Base-by-base conservation (phyloP, 2,113 vertebrate species). In the Hemicordylus capensis region DNA sequence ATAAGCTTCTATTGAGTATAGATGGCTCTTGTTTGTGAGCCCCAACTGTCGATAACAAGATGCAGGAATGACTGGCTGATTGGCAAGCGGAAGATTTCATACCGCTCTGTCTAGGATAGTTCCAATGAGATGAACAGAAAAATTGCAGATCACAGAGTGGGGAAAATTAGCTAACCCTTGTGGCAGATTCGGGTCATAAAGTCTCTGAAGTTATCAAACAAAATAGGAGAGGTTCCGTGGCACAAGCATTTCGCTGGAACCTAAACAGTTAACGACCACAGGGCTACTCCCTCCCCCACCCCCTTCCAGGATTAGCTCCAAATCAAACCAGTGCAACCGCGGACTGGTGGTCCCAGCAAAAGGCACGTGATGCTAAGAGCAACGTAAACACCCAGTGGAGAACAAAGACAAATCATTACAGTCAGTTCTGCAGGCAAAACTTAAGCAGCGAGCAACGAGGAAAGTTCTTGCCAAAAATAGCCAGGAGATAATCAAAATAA, bases 341-440 rank as follows among this genome's bases (percentile, higher is more conserved):
- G 6, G 28, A 75, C 61, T 74, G 12, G 77, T 83, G 85, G 91
- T 83, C 84, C 87, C 90, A 69, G 91, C 89, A 91, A 85, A 88
- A 90, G 90, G 90, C 92, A 93, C 90, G 90, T 91, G 93, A 91
- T 92, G 87, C 91, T 39, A 90, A 91, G 90, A 93, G 93, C 93
- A 93, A 92, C 89, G 87, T 89, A 93, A 96, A 93, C 93, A 88
- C 92, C 94, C 92, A 95, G 92, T 70, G 63, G 90, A 95, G 95
- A 95, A 96, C 93, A 96, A 96, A 96, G 95, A 93, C 90, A 22
- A 94, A 92, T 91, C 79, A 92, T 89, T 92, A 89, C 91, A 93
- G 95, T 96, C 94, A 94, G 94, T 96, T 95, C 90, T 89, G 88
- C 91, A 89, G 95, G 95, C 76, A 96, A 94, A 96, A 96, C 95